Evolutionary conservation across 1,140 invertebrate genomes (phyloP).

Genomic region (Drosophila serrata): DNA sequence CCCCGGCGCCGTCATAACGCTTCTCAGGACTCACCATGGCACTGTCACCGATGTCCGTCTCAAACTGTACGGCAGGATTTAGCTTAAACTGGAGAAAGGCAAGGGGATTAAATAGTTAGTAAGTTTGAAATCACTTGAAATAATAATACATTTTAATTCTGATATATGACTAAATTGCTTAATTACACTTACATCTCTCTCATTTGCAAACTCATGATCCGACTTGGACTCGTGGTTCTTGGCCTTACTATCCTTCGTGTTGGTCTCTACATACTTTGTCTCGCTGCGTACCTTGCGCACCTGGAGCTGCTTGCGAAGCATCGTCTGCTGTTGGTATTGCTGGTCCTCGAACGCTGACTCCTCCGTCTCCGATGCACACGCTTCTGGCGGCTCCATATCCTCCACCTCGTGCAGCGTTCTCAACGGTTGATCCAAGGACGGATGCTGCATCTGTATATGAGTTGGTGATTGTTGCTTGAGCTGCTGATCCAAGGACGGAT

Average conservation of each 20-base stretch:
- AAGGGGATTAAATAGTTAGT: neutral
- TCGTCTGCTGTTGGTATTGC: constrained; percentile 1
- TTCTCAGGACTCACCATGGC: constrained; percentile 35
- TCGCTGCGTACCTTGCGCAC: constrained; percentile 83
- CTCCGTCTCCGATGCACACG: constrained; percentile 17
- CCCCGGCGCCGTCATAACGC: constrained; percentile 20
- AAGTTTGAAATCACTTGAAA: neutral
- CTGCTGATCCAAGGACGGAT: neutral
- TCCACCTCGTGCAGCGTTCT: constrained; percentile 16
- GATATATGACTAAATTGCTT: neutral
- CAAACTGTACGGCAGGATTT: constrained; percentile 64
- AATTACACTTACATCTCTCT: constrained; percentile 61
- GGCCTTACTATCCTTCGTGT: constrained; percentile 50
- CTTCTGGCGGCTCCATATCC: neutral
- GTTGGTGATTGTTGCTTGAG: too few relatives aligned
- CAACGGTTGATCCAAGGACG: neutral
- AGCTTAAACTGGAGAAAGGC: constrained; percentile 54
- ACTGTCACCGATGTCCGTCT: constrained; percentile 75
- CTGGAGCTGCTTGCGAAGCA: constrained; percentile 52
- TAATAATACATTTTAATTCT: neutral
- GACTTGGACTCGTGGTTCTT: constrained; percentile 82
- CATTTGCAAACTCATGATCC: constrained; percentile 80
- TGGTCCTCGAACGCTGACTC: constrained; percentile 8
- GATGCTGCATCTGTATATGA: neutral
- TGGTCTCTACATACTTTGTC: constrained; percentile 72